These are phyloP conservation scores for Phrixothrix hirtus DNA, from an alignment of 2,888 invertebrate species.

Conservation along the genomic window DNA sequence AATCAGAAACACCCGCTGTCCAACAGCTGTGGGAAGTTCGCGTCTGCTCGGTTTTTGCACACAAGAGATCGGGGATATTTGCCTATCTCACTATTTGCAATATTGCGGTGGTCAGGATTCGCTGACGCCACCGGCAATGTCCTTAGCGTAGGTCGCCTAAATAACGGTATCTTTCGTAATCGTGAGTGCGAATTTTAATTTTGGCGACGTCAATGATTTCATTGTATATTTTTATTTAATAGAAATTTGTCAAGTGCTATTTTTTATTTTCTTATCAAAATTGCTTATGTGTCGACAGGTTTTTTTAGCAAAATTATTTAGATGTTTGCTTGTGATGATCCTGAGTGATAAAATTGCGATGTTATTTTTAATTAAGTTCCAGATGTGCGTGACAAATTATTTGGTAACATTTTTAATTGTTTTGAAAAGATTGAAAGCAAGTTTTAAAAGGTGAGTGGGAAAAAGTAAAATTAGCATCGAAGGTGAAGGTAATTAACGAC, in stretches of 20 bases:
- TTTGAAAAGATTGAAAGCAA: slow-evolving; percentile 3
- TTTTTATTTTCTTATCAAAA: too few relatives aligned
- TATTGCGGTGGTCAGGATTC: slow-evolving; percentile 53
- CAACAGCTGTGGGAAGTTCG: slow-evolving; percentile 40
- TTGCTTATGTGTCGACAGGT: too few relatives aligned
- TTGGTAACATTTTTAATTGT: slow-evolving; percentile 6
- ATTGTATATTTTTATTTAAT: too few relatives aligned
- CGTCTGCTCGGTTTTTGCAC: slow-evolving; percentile 51
- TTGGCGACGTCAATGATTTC: too few relatives aligned
- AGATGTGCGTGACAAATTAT: background rate
- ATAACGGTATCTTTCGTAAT: slow-evolving; percentile 50
- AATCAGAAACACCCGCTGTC: slow-evolving; percentile 34
- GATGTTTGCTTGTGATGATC: too few relatives aligned
- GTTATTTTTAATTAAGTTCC: too few relatives aligned
- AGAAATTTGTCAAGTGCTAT: too few relatives aligned
- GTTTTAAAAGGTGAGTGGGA: slow-evolving; percentile 19
- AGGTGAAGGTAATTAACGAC: slow-evolving; percentile 24
- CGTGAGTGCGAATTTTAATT: too few relatives aligned
- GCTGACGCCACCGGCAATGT: slow-evolving; percentile 51
- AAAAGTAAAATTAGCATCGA: slow-evolving; percentile 20
- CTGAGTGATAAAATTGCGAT: too few relatives aligned
- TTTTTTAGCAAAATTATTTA: too few relatives aligned
- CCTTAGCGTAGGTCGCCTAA: slow-evolving; percentile 53
- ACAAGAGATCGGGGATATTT: slow-evolving; percentile 37
- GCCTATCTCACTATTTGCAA: slow-evolving; percentile 52